phyloP scores from a whole-genome alignment of 1,140 invertebrate species.

The Pogonomyrmex barbatus region DNA sequence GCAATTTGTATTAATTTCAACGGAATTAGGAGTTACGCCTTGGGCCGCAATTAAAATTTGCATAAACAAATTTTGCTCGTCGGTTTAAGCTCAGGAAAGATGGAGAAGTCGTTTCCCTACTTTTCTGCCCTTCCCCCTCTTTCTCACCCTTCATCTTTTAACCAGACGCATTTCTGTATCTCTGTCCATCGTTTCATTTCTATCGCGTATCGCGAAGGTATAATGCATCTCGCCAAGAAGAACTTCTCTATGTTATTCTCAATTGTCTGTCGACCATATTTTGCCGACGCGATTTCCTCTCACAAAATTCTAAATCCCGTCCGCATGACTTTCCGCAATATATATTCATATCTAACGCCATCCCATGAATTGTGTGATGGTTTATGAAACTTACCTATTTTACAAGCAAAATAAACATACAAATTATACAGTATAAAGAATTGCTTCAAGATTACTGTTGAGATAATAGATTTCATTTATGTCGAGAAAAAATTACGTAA shows the following conservation, averaged over 20 bases:
- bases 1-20: constrained; percentile 81
- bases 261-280: constrained; percentile 6
- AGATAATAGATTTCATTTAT: not conserved
- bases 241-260: not conserved
- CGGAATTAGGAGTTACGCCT: constrained; percentile 79
- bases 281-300: not conserved
- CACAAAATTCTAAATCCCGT: not conserved
- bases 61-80: constrained; percentile 79
- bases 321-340: not conserved
- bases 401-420: not conserved
- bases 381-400: constrained; percentile 3
- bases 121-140: not conserved
- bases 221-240: not conserved
- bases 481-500: not conserved
- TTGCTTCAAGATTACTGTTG: not conserved
- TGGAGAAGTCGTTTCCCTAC: constrained; percentile 18
- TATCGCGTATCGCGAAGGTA: not conserved
- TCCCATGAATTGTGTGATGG: not conserved
- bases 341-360: not conserved
- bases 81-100: constrained; percentile 67
- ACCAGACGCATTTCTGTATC: constrained; percentile 8
- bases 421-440: not conserved
- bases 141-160: not conserved
- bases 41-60: constrained; percentile 80
- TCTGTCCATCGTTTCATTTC: constrained; percentile 21